A percentile compares a stretch with the other conserved stretches of the same genome.
phyloP scores from a whole-genome alignment of 2,888 invertebrate species.

The Xestia rhomboidea region DNA sequence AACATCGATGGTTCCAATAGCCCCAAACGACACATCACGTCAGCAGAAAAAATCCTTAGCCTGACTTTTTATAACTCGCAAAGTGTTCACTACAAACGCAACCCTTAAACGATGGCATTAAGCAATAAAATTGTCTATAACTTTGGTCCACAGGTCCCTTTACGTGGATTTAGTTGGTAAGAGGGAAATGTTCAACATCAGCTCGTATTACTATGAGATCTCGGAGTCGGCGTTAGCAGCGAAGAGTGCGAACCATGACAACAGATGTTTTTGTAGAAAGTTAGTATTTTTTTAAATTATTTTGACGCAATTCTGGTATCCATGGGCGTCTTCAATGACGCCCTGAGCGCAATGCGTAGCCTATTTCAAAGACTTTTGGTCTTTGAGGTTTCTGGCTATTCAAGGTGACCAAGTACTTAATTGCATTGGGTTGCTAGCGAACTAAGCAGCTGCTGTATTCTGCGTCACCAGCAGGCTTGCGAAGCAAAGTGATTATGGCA shows the following conservation, averaged over 20 bases:
- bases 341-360: neutral
- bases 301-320: neutral
- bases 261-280: slow-evolving; percentile 89
- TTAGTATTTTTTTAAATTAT: slow-evolving; percentile 66
- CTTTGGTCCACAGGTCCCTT: slow-evolving; percentile 80
- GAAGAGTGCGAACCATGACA: slow-evolving; percentile 83
- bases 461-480: neutral
- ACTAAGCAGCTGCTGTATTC: neutral
- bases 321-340: neutral
- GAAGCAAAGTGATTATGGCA: no score
- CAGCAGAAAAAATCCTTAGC: slow-evolving; percentile 3
- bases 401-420: neutral
- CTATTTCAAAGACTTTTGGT: neutral
- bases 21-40: neutral
- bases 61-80: slow-evolving; percentile 3
- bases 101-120: neutral
- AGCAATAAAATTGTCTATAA: slow-evolving; percentile 7
- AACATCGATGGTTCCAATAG: neutral
- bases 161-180: slow-evolving; percentile 84
- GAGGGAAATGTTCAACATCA: slow-evolving; percentile 82
- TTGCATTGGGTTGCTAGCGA: neutral
- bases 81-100: neutral
- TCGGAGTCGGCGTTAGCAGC: slow-evolving; percentile 83
- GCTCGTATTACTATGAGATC: slow-evolving; percentile 87
- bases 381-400: neutral